Evolutionary conservation across 2,888 invertebrate species (phyloP), one percentile per base, ranked within the genome.

Genomic region (Drosophila planitibia): DNA sequence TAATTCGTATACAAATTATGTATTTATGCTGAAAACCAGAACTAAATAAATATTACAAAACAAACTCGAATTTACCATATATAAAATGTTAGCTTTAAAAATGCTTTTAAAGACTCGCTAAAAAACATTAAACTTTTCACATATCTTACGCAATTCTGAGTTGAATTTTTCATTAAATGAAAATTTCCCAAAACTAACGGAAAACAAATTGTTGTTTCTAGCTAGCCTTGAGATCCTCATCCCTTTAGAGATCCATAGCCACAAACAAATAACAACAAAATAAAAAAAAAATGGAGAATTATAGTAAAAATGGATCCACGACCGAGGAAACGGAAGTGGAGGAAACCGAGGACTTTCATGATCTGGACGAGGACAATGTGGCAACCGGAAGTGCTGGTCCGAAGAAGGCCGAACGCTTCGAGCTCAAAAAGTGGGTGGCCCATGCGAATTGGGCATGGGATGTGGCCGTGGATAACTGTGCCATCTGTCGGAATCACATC

Each of bases 361-460:
- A 97, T n/a, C 28, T 70, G 32, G 80, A 83, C 5, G 88, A 86
- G 47, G 85, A 91, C 28, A 81, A 85, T 25, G 39, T 60, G 12
- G 69, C 74, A 0, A 63, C 75, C 0, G 68, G 96, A 96, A 79
- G 96, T 96, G 70, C 96, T 96, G 76, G 96, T 96, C n/a, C 97
- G 96, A 92, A 96, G 96, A 91, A 97, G 89, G 97, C 97, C 93
- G 98, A 99, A 93, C 96, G 99, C 91, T 99, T 99, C 92, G 98
- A 98, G 96, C 98, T 99, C 0, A 98, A 98, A 95, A 99, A 99
- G 97, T 99, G 99, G 99, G 99, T 99, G 94, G 99, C 99, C 57
- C 99, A 99, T 25, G 99, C 99, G 39, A 94, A 99, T 19, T 99
- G 99, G 99, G 98, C 99, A 67, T 99, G 99, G 98, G 98, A 99